Conservation (phyloP, 2,888 invertebrate genomes). For the Smittia aterrima region DNA sequence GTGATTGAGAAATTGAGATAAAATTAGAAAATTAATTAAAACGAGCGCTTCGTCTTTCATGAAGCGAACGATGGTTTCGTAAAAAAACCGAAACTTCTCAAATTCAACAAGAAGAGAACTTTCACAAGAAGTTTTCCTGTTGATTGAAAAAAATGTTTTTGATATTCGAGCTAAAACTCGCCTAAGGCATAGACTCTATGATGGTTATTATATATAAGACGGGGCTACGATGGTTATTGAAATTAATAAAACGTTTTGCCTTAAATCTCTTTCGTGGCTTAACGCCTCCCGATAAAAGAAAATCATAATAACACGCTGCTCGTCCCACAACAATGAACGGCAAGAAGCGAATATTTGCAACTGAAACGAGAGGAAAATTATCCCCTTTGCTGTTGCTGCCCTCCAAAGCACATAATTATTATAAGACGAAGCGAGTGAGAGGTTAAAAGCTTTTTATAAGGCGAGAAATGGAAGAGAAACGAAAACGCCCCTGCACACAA, state of each 20-base stretch:
- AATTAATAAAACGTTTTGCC: conserved; percentile 1
- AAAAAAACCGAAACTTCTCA: no score
- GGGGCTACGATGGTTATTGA: not conserved
- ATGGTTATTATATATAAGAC: no score
- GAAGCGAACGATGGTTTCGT: no score
- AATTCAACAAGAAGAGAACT: no score
- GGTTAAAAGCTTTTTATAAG: conserved; percentile 16
- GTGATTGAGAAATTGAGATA: no score
- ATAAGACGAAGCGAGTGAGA: conserved; percentile 12
- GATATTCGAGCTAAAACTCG: not conserved
- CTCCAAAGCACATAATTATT: conserved; percentile 16
- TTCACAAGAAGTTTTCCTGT: not conserved
- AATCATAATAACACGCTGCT: not conserved
- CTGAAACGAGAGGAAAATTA: not conserved
- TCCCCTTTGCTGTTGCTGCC: not conserved
- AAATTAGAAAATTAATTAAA: no score
- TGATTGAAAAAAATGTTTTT: not conserved
- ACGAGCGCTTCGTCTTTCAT: no score
- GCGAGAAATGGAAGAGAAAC: not conserved
- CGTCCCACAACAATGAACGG: not conserved
- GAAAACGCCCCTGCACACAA: not conserved
- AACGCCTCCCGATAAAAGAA: conserved; percentile 17
- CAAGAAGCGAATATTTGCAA: not conserved
- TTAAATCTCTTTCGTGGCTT: conserved; percentile 24
- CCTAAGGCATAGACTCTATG: not conserved